phyloP scores from a whole-genome alignment of 2,113 vertebrate species.

The Trinectes maculatus region DNA sequence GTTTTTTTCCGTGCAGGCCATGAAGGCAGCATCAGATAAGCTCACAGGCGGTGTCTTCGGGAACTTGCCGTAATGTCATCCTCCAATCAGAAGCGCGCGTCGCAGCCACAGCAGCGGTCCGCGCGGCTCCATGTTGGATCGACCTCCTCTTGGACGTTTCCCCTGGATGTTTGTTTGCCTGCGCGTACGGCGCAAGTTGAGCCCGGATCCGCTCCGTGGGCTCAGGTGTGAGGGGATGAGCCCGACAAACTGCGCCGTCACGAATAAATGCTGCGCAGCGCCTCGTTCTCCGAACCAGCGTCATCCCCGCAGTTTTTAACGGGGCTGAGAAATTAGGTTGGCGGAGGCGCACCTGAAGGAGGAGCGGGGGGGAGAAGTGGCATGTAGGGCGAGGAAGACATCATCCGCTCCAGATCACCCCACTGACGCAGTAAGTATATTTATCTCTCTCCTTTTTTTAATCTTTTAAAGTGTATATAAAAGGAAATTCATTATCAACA shows the following conservation, averaged over 20 bases:
- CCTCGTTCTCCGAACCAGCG: not conserved
- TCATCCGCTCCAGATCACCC: conserved; percentile 68
- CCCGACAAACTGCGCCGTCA: conserved; percentile 23
- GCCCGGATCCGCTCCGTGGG: conserved; percentile 7
- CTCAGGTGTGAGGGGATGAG: conserved; percentile 50
- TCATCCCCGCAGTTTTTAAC: conserved; percentile 24
- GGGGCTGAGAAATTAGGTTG: conserved; percentile 46
- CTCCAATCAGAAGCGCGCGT: conserved; percentile 65
- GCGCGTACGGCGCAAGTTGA: not conserved
- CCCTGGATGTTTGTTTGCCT: conserved; percentile 13
- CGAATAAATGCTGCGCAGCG: not conserved
- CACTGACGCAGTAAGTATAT: conserved; percentile 63
- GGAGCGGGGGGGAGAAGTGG: conserved; percentile 51
- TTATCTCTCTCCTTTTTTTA: not conserved
- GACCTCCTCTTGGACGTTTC: conserved; percentile 31
- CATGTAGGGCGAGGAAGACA: conserved; percentile 54
- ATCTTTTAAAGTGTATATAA: not conserved
- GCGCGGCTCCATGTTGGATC: conserved; percentile 72
- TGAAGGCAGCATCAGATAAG: conserved; percentile 61
- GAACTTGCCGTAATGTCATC: conserved; percentile 35
- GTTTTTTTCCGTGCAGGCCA: rapidly evolving
- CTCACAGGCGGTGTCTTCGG: conserved; percentile 43
- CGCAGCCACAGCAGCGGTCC: conserved; percentile 34
- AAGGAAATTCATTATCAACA: not conserved
- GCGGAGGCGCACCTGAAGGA: conserved; percentile 63